Evolutionary conservation across 2,797 vertebrate genomes (phyloP).

Genomic region (Clarias pachynema): DNA sequence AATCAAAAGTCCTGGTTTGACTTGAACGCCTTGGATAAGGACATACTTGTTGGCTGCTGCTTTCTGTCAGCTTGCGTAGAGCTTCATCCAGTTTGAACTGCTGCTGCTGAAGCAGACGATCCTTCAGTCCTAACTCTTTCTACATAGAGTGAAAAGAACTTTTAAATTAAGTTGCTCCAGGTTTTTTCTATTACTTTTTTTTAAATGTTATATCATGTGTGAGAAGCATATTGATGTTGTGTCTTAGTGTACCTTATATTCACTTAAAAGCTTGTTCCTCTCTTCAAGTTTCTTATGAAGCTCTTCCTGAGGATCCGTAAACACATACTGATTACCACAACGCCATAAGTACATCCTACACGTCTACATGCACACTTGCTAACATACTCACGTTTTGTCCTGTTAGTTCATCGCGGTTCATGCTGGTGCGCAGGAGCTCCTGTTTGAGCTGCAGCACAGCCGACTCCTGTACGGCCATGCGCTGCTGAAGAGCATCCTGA

Average conservation of each 20-base stretch:
- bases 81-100: conserved; percentile 88
- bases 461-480: conserved; percentile 86
- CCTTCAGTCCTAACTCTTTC: conserved; percentile 92
- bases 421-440: conserved; percentile 87
- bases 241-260: conserved; percentile 81
- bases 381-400: conserved; percentile 82
- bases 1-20: too few relatives aligned
- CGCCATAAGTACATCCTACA: background rate
- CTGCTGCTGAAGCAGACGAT: conserved; percentile 87
- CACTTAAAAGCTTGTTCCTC: conserved; percentile 81
- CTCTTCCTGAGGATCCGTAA: conserved; percentile 77
- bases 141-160: conserved; percentile 57
- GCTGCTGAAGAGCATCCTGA: conserved; percentile 94
- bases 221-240: conserved; percentile 6
- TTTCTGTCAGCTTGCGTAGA: conserved; percentile 77
- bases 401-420: conserved; percentile 89
- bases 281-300: conserved; percentile 94
- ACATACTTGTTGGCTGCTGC: conserved; percentile 83
- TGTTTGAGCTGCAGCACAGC: conserved; percentile 96
- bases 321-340: conserved; percentile 1
- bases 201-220: background rate
- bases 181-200: background rate
- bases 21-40: background rate
- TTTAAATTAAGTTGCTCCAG: background rate
- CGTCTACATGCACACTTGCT: too few relatives aligned